Evolutionary conservation across 1,140 invertebrate genomes (phyloP).

Genomic region (Coelopa frigida): DNA sequence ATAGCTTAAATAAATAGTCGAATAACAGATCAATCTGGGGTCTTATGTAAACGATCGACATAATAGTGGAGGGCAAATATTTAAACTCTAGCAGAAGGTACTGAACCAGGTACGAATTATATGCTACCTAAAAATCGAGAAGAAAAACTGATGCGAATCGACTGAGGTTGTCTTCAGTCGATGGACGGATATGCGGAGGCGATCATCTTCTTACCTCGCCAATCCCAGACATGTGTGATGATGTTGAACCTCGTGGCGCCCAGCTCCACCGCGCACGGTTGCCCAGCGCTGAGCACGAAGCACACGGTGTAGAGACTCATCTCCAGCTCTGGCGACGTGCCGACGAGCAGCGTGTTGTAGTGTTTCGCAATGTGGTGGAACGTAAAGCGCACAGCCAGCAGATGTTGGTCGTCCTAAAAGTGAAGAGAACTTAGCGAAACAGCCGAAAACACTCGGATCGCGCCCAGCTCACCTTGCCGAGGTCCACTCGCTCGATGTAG

Average conservation of each 20-base stretch:
- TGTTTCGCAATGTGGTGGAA: constrained; percentile 68
- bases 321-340: constrained; percentile 87
- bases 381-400: constrained; percentile 53
- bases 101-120: too few relatives aligned
- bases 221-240: constrained; percentile 59
- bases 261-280: constrained; percentile 62
- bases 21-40: too few relatives aligned
- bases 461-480: constrained; percentile 57
- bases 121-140: not conserved
- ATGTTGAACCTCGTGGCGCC: constrained; percentile 60
- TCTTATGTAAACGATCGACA: too few relatives aligned
- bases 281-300: constrained; percentile 60
- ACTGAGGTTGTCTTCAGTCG: constrained; percentile 7
- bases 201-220: constrained; percentile 64
- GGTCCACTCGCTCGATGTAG: constrained; percentile 60
- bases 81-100: too few relatives aligned
- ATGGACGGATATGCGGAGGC: constrained; percentile 70
- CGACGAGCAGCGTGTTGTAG: constrained; percentile 72
- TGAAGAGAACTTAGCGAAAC: not conserved
- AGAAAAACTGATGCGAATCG: not conserved
- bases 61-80: too few relatives aligned
- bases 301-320: constrained; percentile 84
- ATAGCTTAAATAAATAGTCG: too few relatives aligned
- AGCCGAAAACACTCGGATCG: too few relatives aligned
- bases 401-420: constrained; percentile 25